phyloP scores from a whole-genome alignment of 2,888 invertebrate species.

The Leptodirus hochenwartii region DNA sequence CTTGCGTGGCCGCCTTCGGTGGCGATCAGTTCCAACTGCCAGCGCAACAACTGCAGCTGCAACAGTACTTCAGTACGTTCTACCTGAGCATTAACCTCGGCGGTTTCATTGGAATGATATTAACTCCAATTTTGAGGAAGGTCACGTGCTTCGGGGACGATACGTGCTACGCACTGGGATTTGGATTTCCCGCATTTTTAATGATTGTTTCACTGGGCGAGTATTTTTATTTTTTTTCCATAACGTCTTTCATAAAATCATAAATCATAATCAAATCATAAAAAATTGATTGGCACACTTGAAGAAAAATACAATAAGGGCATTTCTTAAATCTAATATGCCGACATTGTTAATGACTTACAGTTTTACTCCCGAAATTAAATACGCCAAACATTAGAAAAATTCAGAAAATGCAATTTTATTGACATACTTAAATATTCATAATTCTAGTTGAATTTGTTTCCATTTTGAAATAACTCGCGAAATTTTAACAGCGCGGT shows the following conservation, averaged over 20 bases:
- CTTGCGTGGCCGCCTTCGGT: slow-evolving; percentile 73
- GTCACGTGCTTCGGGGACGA: slow-evolving; percentile 47
- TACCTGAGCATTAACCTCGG: slow-evolving; percentile 66
- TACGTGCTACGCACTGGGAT: slow-evolving; percentile 54
- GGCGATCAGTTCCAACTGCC: slow-evolving; percentile 67
- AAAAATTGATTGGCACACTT: neutral
- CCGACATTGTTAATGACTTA: too few species aligned
- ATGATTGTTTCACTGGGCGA: slow-evolving; percentile 51
- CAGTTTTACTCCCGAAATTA: too few species aligned
- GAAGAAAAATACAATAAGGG: slow-evolving; percentile 1
- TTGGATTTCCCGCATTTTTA: slow-evolving; percentile 56
- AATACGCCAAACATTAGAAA: too few species aligned
- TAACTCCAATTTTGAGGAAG: slow-evolving; percentile 54
- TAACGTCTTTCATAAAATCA: too few species aligned
- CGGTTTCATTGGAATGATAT: slow-evolving; percentile 43
- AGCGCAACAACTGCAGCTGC: slow-evolving; percentile 43
- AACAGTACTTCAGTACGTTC: slow-evolving; percentile 64
- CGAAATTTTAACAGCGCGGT: too few species aligned
- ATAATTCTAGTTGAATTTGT: too few species aligned
- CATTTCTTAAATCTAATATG: too few species aligned
- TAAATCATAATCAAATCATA: too few species aligned
- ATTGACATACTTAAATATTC: too few species aligned
- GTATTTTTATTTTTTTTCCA: too few species aligned
- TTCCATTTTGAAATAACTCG: too few species aligned
- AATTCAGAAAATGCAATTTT: too few species aligned